Evolutionary conservation across 2,797 vertebrate species (phyloP).

Genomic region (Anguilla pacifica): DNA sequence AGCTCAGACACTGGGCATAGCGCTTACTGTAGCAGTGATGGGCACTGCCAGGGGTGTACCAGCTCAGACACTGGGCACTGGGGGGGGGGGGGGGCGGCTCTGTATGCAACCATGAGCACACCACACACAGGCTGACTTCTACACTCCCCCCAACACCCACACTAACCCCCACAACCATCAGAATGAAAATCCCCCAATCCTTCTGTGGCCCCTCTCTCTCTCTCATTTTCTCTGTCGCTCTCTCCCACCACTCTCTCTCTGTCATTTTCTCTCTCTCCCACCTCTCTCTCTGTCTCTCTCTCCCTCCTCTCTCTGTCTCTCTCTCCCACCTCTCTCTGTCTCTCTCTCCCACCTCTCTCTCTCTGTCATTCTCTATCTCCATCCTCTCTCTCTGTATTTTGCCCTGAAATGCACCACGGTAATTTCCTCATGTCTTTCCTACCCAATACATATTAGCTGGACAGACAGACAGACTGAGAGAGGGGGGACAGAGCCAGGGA

Average conservation of each 20-base stretch:
- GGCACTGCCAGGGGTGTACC: too few species aligned
- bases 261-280: background rate
- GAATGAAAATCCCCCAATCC: too few species aligned
- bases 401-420: too few species aligned
- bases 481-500: too few species aligned
- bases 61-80: too few species aligned
- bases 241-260: background rate
- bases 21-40: too few species aligned
- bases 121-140: background rate
- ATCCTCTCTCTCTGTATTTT: too few species aligned
- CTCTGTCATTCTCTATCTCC: too few species aligned
- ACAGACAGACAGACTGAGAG: background rate
- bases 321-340: background rate
- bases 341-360: too few species aligned
- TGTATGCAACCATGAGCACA: background rate
- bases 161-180: background rate
- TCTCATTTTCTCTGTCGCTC: background rate
- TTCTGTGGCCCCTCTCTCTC: background rate
- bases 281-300: background rate
- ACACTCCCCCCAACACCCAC: background rate
- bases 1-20: too few species aligned
- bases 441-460: background rate
- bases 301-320: too few species aligned
- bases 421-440: background rate
- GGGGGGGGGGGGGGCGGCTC: background rate